A percentile compares a stretch with the other conserved stretches of the same genome.
phyloP scores from a whole-genome alignment of 2,797 vertebrate genomes.

The Pygocentrus nattereri region DNA sequence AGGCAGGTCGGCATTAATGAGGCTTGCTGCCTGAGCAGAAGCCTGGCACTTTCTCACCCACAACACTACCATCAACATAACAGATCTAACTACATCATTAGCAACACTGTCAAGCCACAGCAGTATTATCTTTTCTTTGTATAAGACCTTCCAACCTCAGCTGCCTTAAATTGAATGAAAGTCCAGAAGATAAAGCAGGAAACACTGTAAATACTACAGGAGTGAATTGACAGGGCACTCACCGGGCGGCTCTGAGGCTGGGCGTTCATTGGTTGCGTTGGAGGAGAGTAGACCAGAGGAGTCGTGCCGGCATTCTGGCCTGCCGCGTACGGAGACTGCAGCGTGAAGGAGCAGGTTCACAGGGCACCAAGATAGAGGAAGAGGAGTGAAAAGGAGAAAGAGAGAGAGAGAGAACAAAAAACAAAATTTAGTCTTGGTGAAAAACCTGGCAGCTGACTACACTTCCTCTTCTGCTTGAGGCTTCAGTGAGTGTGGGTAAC shows the following conservation, averaged over 20 bases:
- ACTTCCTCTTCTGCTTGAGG: constrained; percentile 13
- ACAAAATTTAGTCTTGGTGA: constrained; percentile 5
- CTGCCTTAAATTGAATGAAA: neutral
- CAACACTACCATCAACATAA: constrained; percentile 9
- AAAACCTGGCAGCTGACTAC: constrained; percentile 36
- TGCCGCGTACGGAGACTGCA: constrained; percentile 93
- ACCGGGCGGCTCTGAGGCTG: constrained; percentile 98
- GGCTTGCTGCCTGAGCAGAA: constrained; percentile 6
- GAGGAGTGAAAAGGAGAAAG: neutral
- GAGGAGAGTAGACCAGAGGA: constrained; percentile 92
- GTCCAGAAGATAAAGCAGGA: neutral
- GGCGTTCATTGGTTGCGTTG: constrained; percentile 95
- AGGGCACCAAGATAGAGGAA: neutral
- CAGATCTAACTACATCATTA: constrained; percentile 25
- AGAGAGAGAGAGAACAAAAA: constrained; percentile 31
- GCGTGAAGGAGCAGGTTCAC: constrained; percentile 35
- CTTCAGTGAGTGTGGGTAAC: constrained; percentile 44
- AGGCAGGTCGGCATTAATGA: constrained; percentile 13
- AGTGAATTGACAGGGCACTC: constrained; percentile 70
- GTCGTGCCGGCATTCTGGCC: constrained; percentile 95
- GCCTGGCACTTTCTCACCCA: constrained; percentile 9
- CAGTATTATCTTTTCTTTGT: neutral
- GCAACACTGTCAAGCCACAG: constrained; percentile 22
- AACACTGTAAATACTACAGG: no score
- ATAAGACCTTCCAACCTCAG: neutral